Percentiles rank a stretch among this genome's conserved stretches.
phyloP scores from a whole-genome alignment of 1,140 invertebrate genomes.

The Pseudoatta argentina region DNA sequence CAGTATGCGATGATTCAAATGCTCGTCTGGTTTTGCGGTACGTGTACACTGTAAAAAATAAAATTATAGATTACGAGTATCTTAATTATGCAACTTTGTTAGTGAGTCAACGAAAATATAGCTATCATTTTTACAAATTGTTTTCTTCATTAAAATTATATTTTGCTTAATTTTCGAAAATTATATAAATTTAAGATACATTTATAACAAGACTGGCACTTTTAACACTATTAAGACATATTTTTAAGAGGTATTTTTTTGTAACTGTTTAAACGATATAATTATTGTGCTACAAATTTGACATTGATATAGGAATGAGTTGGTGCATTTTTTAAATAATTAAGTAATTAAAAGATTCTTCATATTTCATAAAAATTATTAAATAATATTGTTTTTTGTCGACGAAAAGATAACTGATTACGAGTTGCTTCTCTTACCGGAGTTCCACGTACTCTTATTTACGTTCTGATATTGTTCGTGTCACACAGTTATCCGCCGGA shows the following conservation, averaged over 20 bases:
- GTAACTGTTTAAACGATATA: not conserved
- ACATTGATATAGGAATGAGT: not conserved
- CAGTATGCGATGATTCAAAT: constrained; percentile 26
- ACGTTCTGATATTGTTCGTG: constrained; percentile 76
- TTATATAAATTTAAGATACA: not conserved
- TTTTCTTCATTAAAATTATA: not conserved
- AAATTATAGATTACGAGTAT: too few species aligned
- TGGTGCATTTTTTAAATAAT: not conserved
- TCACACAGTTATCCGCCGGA: constrained; percentile 82
- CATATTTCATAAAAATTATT: not conserved
- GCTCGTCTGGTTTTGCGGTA: constrained; percentile 11
- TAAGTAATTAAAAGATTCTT: constrained; percentile 2
- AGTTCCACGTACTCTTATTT: constrained; percentile 67
- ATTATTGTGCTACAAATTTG: not conserved
- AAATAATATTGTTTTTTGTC: constrained; percentile 24
- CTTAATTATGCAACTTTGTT: constrained; percentile 11
- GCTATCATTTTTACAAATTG: not conserved
- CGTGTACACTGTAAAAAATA: too few species aligned
- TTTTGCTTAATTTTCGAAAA: not conserved
- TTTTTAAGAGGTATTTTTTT: not conserved
- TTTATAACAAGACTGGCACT: not conserved
- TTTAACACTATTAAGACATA: not conserved
- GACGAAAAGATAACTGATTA: constrained; percentile 20
- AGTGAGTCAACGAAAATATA: not conserved
- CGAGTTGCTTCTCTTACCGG: constrained; percentile 20